Base-by-base conservation (phyloP, 2,113 vertebrate species). In the Erpornis zantholeuca region DNA sequence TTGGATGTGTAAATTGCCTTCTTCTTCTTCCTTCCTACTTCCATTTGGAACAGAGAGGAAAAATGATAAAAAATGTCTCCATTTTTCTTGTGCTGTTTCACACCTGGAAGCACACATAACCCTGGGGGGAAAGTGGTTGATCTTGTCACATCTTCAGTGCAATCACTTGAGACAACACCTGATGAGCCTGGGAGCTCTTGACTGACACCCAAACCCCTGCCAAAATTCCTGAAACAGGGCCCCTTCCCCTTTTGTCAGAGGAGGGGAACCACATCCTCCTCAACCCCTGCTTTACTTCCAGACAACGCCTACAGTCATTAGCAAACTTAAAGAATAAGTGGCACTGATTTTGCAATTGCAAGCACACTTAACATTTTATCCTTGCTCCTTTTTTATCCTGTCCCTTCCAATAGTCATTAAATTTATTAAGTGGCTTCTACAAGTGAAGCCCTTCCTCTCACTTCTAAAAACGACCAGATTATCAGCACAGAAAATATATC, bases 401-500 rank as follows among this genome's bases (percentile, higher is more conserved):
- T 90, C 91, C 92, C 78, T 87, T 95, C 72, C 92, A 78, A 78
- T 71, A 94, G 85, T 94, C 94, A 94, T 95, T 88, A 95, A 91
- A 95, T 96, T 96, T 96, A 97, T 90, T 94, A 97, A 95, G 88
- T 91, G 72, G 40, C 90, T 96, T 94, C 93, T 82, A 71, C 82
- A 95, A 96, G 84, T 60, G 83, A 93, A 42, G 40, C 40, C 40
- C 40, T 86, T 96, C 89, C 92, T 94, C 84, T 94, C 93, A 85
- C 76, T 96, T 94, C 88, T 92, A 86, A 93, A 96, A 96, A 92
- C 3, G 49, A 54, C 60, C 88, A 85, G 82, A 92, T 96, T 90
- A 93, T 96, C 93, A 95, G 83, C 81, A 78, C 85, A 93, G 95
- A 91, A 92, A 92, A 94, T 95, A 97, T 94, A 97, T 94, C 94